These are phyloP conservation scores for Ctena decussata DNA, from an alignment of 2,888 invertebrate genomes.

Conservation along the genomic window DNA sequence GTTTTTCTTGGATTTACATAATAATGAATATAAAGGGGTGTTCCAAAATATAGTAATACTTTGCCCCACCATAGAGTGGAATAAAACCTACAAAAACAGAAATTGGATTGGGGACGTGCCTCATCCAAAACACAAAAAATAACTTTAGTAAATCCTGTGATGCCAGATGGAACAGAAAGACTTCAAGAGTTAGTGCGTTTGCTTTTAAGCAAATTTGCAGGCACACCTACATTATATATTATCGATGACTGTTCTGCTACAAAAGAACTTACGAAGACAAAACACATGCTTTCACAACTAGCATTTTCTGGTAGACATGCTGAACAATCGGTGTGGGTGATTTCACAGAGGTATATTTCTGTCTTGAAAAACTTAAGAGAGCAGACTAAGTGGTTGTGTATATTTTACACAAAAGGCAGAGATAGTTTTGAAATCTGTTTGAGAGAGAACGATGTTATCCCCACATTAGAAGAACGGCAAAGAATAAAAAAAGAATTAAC, in stretches of 20 bases:
- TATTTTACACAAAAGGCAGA: conserved; percentile 59
- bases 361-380: conserved; percentile 60
- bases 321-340: conserved; percentile 53
- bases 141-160: conserved; percentile 40
- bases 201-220: conserved; percentile 47
- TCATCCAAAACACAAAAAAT: conserved; percentile 47
- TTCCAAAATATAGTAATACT: conserved; percentile 54
- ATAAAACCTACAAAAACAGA: conserved; percentile 42
- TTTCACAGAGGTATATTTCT: conserved; percentile 60
- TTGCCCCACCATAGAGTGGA: conserved; percentile 47
- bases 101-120: conserved; percentile 36
- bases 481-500: conserved; percentile 43
- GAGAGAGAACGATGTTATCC: too few relatives aligned
- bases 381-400: conserved; percentile 48
- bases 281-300: conserved; percentile 49
- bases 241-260: too few relatives aligned
- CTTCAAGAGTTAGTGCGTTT: conserved; percentile 42
- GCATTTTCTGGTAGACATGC: conserved; percentile 59
- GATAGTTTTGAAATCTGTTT: conserved; percentile 59
- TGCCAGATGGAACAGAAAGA: too few relatives aligned
- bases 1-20: conserved; percentile 46
- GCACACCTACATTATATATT: conserved; percentile 52
- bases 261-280: conserved; percentile 53
- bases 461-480: conserved; percentile 40
- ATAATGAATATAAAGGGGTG: conserved; percentile 36